Evolutionary conservation across 1,140 invertebrate species (phyloP).

Genomic region (Bombus turneri): DNA sequence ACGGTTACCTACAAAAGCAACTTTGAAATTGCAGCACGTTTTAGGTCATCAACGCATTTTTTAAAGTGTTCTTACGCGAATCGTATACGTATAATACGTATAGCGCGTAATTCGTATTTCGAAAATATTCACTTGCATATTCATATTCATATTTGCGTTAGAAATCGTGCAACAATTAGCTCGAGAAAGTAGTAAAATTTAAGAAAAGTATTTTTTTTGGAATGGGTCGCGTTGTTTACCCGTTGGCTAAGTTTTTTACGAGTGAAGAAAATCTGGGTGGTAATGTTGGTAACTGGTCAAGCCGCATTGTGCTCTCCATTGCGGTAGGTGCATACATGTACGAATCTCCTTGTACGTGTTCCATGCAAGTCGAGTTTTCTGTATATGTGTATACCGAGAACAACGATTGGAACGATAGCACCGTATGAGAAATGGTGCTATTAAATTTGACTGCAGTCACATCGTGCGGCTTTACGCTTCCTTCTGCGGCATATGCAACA

Average conservation of each 20-base stretch:
- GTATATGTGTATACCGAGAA: not conserved
- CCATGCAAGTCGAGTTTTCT: too few species aligned
- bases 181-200: not conserved
- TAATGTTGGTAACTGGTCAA: conserved; percentile 46
- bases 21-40: not conserved
- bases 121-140: not conserved
- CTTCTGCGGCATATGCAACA: not conserved
- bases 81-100: not conserved
- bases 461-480: conserved; percentile 15
- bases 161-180: not conserved
- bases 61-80: too few species aligned
- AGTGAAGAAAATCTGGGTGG: conserved; percentile 34
- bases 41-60: too few species aligned
- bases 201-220: conserved; percentile 39
- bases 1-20: not conserved
- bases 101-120: too few species aligned
- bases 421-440: conserved; percentile 36
- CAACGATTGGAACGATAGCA: conserved; percentile 45
- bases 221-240: conserved; percentile 28
- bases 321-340: conserved; percentile 31
- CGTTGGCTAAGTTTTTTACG: conserved; percentile 45
- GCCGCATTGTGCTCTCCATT: conserved; percentile 43
- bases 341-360: not conserved
- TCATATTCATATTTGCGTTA: too few species aligned
- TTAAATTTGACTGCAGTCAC: conserved; percentile 58